Evolutionary conservation across 2,888 invertebrate species (phyloP).

Genomic region (Dione juno): DNA sequence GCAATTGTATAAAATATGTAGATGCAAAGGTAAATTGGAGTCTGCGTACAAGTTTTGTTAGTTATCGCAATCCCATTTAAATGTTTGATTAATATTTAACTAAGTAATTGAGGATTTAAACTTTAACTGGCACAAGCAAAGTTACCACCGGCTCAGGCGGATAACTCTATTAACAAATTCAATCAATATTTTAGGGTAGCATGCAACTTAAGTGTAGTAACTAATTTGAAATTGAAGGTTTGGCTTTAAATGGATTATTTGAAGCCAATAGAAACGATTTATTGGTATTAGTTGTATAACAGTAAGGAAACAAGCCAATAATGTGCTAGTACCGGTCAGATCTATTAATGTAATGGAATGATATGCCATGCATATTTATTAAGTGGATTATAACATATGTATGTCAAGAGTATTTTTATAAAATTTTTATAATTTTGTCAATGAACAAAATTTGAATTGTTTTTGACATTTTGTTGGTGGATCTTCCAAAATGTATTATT

Average conservation of each 20-base stretch:
- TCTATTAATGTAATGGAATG: slow-evolving; percentile 19
- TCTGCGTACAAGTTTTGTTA: slow-evolving; percentile 7
- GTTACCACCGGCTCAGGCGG: slow-evolving; percentile 31
- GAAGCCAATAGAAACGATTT: slow-evolving; percentile 25
- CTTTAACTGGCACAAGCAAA: slow-evolving; percentile 37
- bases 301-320: slow-evolving; percentile 17
- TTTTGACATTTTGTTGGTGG: neutral
- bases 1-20: slow-evolving; percentile 3
- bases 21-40: slow-evolving; percentile 16
- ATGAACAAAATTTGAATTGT: neutral
- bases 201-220: slow-evolving; percentile 3
- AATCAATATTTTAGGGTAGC: slow-evolving; percentile 21
- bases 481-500: neutral
- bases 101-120: slow-evolving; percentile 56
- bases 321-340: slow-evolving; percentile 7
- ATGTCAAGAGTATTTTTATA: too few species aligned
- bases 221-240: slow-evolving; percentile 22
- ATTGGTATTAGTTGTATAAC: slow-evolving; percentile 25
- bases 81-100: slow-evolving; percentile 66
- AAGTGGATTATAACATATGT: neutral
- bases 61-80: slow-evolving; percentile 58
- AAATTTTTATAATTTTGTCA: too few species aligned
- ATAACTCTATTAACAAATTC: slow-evolving; percentile 34
- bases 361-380: slow-evolving; percentile 1
- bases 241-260: slow-evolving; percentile 24